Percentiles rank a stretch among this genome's conserved stretches.
Evolutionary conservation across 2,797 vertebrate species (phyloP).

Genomic region (Clarias platycephalus): DNA sequence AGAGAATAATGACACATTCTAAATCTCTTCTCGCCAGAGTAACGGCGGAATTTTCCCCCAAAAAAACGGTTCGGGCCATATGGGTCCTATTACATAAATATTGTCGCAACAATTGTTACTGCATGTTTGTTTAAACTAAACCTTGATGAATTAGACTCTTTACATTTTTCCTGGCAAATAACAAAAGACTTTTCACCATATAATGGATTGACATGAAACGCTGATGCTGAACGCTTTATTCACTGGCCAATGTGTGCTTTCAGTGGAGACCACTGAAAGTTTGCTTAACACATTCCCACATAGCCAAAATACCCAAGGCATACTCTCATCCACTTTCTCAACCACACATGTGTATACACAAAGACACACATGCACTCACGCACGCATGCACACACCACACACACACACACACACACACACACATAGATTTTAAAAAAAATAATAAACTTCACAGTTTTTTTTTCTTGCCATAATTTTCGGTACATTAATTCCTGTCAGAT

Average conservation of each 20-base stretch:
- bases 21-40: conserved; percentile 24
- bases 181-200: conserved; percentile 19
- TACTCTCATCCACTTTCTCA: conserved; percentile 31
- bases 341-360: conserved; percentile 35
- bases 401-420: not conserved
- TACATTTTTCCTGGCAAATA: conserved; percentile 34
- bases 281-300: conserved; percentile 43
- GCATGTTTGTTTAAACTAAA: conserved; percentile 34
- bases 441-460: conserved; percentile 42
- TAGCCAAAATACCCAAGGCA: conserved; percentile 29
- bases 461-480: conserved; percentile 41
- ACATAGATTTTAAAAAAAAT: conserved; percentile 14
- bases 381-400: conserved; percentile 10
- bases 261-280: conserved; percentile 34
- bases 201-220: conserved; percentile 14
- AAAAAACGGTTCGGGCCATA: conserved; percentile 20
- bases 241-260: conserved; percentile 29
- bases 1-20: not conserved
- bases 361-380: conserved; percentile 1
- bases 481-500: conserved; percentile 47
- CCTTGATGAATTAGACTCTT: conserved; percentile 22
- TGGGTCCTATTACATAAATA: not conserved
- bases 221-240: conserved; percentile 35
- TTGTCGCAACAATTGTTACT: not conserved
- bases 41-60: conserved; percentile 23